phyloP scores from a whole-genome alignment of 1,140 invertebrate species.

The Atta texana region DNA sequence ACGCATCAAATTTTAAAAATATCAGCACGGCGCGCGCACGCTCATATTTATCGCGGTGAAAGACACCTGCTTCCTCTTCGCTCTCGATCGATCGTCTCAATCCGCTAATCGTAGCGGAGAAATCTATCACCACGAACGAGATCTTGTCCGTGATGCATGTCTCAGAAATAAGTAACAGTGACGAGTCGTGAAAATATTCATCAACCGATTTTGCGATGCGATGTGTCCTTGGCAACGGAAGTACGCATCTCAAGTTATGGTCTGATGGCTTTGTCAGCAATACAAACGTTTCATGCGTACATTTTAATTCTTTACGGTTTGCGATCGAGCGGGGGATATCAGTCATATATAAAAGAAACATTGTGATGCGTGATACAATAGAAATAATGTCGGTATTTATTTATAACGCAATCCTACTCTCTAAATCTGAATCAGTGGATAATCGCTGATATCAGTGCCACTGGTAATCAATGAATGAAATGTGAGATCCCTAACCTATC shows the following conservation, averaged over 20 bases:
- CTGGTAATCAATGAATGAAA: too few species aligned
- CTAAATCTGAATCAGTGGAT: too few species aligned
- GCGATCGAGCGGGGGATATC: neutral
- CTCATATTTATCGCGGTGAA: slow-evolving; percentile 42
- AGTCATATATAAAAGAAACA: neutral
- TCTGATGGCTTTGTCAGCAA: neutral
- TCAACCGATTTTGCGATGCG: slow-evolving; percentile 13
- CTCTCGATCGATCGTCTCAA: slow-evolving; percentile 50
- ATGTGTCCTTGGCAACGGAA: slow-evolving; percentile 5
- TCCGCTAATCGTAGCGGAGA: slow-evolving; percentile 19
- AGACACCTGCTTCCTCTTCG: slow-evolving; percentile 54
- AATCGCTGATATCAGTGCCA: too few species aligned
- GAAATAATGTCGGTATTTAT: neutral
- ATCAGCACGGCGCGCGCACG: neutral
- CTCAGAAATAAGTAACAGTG: slow-evolving; percentile 2
- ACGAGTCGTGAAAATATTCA: slow-evolving; percentile 43
- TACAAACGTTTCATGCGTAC: neutral
- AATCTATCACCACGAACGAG: slow-evolving; percentile 36
- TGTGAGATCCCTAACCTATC: too few species aligned
- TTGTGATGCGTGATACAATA: neutral
- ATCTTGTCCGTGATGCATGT: slow-evolving; percentile 23
- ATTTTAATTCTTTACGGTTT: neutral
- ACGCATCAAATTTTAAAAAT: slow-evolving; percentile 54
- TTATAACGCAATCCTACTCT: neutral
- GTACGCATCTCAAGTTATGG: neutral